Evolutionary conservation across 2,888 invertebrate species (phyloP).

Genomic region (Leucozona laternaria): DNA sequence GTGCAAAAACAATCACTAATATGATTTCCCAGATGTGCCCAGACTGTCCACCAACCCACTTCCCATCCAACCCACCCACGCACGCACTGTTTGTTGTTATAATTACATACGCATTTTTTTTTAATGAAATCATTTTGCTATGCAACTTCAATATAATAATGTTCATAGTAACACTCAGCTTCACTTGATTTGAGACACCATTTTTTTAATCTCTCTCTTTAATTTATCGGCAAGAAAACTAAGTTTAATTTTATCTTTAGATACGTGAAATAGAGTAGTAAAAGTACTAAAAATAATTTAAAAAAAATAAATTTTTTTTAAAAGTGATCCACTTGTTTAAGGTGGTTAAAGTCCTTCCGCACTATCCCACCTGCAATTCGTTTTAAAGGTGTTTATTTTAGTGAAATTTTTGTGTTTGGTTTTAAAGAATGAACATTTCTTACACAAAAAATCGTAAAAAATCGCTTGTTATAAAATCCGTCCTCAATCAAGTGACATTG

Average conservation of each 20-base stretch:
- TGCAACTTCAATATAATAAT: background rate
- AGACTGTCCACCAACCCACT: background rate
- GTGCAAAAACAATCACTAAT: conserved; percentile 44
- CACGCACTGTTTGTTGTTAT: conserved; percentile 18
- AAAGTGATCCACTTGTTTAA: too few species aligned
- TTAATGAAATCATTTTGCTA: background rate
- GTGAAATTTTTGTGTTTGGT: background rate
- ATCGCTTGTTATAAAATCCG: background rate
- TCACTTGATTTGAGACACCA: background rate
- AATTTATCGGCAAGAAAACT: too few species aligned
- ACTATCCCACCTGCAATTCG: background rate
- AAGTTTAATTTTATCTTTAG: too few species aligned
- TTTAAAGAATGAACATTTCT: background rate
- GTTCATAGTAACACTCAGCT: background rate
- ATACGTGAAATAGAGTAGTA: too few species aligned
- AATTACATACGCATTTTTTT: background rate
- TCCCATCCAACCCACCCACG: background rate
- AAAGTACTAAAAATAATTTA: too few species aligned
- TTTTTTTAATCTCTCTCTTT: background rate
- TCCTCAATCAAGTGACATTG: background rate
- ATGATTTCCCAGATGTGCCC: background rate
- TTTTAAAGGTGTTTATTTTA: background rate
- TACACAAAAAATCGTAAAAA: background rate
- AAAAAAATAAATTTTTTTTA: too few species aligned
- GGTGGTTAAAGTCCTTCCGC: background rate